Conservation (phyloP, 2,113 vertebrate genomes). For the Grus americana region DNA sequence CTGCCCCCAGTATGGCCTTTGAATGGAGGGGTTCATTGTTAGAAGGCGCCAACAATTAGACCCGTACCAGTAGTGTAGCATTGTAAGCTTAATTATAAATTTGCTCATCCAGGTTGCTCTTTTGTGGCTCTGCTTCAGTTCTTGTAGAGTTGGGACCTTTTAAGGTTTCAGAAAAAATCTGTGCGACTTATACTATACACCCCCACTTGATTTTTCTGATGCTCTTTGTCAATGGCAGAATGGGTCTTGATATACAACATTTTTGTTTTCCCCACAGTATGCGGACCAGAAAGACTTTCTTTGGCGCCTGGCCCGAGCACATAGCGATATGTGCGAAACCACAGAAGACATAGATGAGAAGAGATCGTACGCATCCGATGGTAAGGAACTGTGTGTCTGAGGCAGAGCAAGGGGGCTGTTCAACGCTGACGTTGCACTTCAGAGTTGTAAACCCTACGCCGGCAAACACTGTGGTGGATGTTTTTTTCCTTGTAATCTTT, state of each 20-base stretch:
- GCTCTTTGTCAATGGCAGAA: not conserved
- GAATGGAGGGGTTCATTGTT: not conserved
- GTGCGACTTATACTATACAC: accelerated
- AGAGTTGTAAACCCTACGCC: accelerated
- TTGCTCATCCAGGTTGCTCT: accelerated
- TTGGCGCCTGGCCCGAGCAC: slow-evolving; percentile 92
- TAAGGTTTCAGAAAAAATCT: not conserved
- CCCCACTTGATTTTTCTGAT: accelerated
- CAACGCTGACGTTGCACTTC: accelerated
- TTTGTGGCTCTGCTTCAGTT: not conserved
- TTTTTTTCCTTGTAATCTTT: not conserved
- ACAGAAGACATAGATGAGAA: slow-evolving; percentile 76
- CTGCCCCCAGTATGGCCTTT: not conserved
- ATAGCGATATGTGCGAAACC: slow-evolving; percentile 84
- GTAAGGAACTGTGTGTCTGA: not conserved
- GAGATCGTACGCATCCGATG: slow-evolving; percentile 74
- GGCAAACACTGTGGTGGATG: accelerated
- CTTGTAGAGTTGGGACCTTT: accelerated
- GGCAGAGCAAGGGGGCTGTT: accelerated
- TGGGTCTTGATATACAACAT: accelerated
- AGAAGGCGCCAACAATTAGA: not conserved
- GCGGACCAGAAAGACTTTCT: slow-evolving; percentile 82
- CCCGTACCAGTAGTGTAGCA: accelerated
- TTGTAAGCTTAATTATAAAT: not conserved
- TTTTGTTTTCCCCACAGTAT: slow-evolving; percentile 72